phyloP scores from a whole-genome alignment of 2,797 vertebrate genomes.

The Zalophus californianus region DNA sequence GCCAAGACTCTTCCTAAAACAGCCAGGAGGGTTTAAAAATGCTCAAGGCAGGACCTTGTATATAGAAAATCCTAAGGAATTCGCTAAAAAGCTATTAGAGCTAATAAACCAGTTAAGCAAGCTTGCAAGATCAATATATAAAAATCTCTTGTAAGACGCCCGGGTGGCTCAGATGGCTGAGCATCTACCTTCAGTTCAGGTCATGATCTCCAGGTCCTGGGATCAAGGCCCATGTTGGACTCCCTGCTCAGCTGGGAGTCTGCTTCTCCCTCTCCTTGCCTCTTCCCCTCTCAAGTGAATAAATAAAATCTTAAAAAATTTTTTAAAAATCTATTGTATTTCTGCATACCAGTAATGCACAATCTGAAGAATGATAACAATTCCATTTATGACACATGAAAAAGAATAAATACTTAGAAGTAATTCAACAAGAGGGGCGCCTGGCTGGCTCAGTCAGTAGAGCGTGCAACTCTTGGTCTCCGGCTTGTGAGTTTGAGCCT shows the following conservation, averaged over 20 bases:
- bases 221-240: neutral
- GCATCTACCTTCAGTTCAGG: neutral
- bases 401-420: neutral
- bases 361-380: neutral
- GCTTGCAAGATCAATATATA: neutral
- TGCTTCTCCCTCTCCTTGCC: no score
- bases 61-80: slow-evolving; percentile 5
- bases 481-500: neutral
- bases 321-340: neutral
- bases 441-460: neutral
- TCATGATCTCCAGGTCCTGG: neutral
- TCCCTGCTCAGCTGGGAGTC: no score
- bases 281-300: no score
- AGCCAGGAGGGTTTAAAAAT: neutral
- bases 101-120: neutral
- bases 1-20: neutral
- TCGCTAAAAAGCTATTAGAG: neutral
- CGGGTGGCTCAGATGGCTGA: neutral
- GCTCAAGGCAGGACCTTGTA: neutral
- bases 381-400: neutral
- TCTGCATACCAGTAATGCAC: neutral
- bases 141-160: neutral
- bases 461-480: neutral
- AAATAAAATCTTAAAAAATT: no score
- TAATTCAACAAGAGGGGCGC: neutral